Conservation (phyloP, 2,888 invertebrate genomes). For the Synanthedon vespiformis region DNA sequence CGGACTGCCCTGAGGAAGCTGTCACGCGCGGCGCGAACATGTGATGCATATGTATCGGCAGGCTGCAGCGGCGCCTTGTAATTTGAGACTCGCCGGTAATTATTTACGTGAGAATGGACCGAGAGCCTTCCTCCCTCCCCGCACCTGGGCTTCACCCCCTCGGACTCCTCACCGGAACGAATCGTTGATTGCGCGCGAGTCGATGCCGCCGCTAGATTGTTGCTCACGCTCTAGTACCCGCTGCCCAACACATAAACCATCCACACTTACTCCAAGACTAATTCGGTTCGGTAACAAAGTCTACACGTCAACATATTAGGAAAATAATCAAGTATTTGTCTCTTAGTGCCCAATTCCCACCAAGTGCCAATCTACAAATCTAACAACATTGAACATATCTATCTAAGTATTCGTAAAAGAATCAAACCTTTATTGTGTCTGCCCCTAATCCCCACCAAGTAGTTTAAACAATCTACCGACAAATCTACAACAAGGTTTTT, state of each 20-base stretch:
- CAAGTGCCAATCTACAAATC: no score
- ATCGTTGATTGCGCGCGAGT: slow-evolving; percentile 61
- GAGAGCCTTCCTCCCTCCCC: slow-evolving; percentile 21
- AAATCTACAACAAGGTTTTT: no score
- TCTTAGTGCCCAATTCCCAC: no score
- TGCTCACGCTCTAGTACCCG: slow-evolving; percentile 37
- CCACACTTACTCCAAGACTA: not conserved
- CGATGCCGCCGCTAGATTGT: slow-evolving; percentile 57
- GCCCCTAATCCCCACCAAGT: no score
- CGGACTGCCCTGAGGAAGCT: slow-evolving; percentile 49
- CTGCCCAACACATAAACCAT: slow-evolving; percentile 1
- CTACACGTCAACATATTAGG: no score
- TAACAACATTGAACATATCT: no score
- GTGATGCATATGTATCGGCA: slow-evolving; percentile 67
- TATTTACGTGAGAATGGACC: slow-evolving; percentile 68
- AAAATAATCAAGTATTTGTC: no score
- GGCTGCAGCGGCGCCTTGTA: slow-evolving; percentile 63
- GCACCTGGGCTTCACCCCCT: slow-evolving; percentile 6
- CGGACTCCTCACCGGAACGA: slow-evolving; percentile 43
- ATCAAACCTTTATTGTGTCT: no score
- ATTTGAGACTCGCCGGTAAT: slow-evolving; percentile 67
- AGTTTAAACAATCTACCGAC: no score
- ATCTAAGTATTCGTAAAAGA: no score
- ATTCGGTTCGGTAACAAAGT: no score
- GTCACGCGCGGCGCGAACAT: slow-evolving; percentile 63